phyloP scores from a whole-genome alignment of 1,140 invertebrate species.

The Campoletis sonorensis region DNA sequence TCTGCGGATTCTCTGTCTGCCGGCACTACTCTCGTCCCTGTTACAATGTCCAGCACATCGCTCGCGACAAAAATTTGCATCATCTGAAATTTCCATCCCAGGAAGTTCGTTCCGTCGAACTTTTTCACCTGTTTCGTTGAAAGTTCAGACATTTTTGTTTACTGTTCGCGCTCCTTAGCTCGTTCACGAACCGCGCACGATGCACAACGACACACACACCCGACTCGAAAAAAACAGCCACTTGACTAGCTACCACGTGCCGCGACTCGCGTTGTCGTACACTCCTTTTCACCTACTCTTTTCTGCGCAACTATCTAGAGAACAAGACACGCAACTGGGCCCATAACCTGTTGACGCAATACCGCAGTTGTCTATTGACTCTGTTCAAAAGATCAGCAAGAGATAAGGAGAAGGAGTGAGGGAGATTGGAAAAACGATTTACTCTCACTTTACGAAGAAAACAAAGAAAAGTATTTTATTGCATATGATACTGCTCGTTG shows the following conservation, averaged over 20 bases:
- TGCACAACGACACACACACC: no score
- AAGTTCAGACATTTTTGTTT: conserved; percentile 28
- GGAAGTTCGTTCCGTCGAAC: conserved; percentile 45
- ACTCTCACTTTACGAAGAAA: no score
- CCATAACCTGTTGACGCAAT: conserved; percentile 50
- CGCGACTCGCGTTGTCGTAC: no score
- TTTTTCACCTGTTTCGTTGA: conserved; percentile 35
- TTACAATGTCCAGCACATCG: conserved; percentile 34
- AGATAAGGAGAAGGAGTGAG: no score
- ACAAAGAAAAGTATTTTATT: no score
- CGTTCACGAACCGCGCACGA: not conserved
- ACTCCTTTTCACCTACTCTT: no score
- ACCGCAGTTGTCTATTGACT: no score
- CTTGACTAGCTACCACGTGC: no score
- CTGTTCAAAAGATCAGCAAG: no score
- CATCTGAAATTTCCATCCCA: conserved; percentile 46
- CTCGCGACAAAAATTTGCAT: no score
- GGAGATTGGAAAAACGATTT: no score
- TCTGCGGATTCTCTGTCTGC: not conserved
- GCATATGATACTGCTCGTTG: no score
- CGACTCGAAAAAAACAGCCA: not conserved
- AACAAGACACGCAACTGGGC: conserved; percentile 36
- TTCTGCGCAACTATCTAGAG: not conserved
- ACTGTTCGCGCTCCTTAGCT: not conserved
- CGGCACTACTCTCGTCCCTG: not conserved